phyloP scores from a whole-genome alignment of 2,888 invertebrate genomes.

The Orthosia incerta region DNA sequence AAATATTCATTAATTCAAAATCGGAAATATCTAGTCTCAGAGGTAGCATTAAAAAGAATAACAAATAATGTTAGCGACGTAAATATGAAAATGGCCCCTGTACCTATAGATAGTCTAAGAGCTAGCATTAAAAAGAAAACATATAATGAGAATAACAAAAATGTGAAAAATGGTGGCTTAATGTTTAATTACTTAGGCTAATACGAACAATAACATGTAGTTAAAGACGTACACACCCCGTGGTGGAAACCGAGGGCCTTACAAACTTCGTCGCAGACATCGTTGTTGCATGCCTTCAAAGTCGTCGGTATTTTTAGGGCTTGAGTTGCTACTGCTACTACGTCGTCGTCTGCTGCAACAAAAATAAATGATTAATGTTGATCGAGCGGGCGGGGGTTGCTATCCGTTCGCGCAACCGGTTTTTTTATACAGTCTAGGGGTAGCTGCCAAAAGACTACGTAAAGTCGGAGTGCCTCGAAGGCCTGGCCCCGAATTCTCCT shows the following conservation, averaged over 20 bases:
- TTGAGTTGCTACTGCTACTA: slow-evolving; percentile 18
- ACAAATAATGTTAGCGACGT: too few species aligned
- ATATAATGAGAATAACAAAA: background rate
- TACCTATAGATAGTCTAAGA: too few species aligned
- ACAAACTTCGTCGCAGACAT: slow-evolving; percentile 29
- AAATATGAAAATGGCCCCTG: too few species aligned
- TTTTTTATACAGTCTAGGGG: too few species aligned
- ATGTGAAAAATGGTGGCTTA: background rate
- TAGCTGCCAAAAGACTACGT: too few species aligned
- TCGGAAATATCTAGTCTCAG: background rate
- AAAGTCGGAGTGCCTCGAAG: too few species aligned
- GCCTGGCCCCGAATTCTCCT: too few species aligned
- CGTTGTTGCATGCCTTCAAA: slow-evolving; percentile 32
- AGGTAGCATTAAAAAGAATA: background rate
- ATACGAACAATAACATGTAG: slow-evolving; percentile 38
- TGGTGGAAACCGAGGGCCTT: slow-evolving; percentile 28
- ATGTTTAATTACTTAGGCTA: slow-evolving; percentile 9
- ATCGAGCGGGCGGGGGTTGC: too few species aligned
- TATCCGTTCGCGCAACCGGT: too few species aligned
- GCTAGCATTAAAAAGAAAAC: background rate
- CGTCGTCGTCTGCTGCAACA: slow-evolving; percentile 38
- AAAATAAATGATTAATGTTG: background rate
- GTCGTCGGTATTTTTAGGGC: slow-evolving; percentile 44
- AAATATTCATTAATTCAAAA: background rate
- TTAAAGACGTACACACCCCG: slow-evolving; percentile 41